phyloP scores from a whole-genome alignment of 2,113 vertebrate species.

The Ornithorhynchus anatinus region DNA sequence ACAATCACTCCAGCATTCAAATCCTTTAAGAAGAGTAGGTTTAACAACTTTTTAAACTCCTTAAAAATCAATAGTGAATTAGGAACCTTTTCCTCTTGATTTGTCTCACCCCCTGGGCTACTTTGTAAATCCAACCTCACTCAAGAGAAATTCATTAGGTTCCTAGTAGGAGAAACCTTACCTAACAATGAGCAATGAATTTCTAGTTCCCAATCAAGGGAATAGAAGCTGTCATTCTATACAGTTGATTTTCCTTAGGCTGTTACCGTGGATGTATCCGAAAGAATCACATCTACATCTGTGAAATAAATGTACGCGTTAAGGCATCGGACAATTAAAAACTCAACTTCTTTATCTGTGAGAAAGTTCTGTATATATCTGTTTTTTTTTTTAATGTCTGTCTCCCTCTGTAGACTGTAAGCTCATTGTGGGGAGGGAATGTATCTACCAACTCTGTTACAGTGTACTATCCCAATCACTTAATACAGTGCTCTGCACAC shows the following conservation, averaged over 20 bases:
- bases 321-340: no score
- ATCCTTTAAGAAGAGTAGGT: not conserved
- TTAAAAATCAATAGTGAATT: constrained; percentile 6
- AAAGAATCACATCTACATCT: no score
- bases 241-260: not conserved
- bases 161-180: not conserved
- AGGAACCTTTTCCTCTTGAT: not conserved
- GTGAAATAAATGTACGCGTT: no score
- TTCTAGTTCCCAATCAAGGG: not conserved
- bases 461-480: no score
- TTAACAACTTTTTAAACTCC: accelerated
- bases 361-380: no score
- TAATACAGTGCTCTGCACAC: no score
- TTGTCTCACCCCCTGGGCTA: not conserved
- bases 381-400: no score
- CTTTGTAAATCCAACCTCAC: not conserved
- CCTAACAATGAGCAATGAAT: not conserved
- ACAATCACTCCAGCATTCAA: not conserved
- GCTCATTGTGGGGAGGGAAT: no score
- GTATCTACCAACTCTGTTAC: no score
- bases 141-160: not conserved
- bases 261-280: not conserved
- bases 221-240: not conserved
- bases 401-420: no score
- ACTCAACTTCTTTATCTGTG: no score